phyloP scores from a whole-genome alignment of 2,888 invertebrate genomes.

The Apocheima hispidaria region DNA sequence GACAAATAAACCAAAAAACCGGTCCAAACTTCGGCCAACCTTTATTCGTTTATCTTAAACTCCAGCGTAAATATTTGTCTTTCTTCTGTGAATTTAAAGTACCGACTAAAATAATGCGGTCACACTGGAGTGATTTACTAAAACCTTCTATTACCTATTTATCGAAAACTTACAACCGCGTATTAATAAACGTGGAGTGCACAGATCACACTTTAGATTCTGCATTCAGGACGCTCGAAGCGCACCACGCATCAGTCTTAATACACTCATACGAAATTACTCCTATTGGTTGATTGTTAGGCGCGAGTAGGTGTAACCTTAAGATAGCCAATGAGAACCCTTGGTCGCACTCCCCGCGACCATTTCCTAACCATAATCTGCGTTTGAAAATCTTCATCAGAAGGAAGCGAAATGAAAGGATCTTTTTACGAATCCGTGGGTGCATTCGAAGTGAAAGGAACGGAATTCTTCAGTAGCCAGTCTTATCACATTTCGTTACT shows the following conservation, averaged over 20 bases:
- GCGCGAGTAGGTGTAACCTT: too few relatives aligned
- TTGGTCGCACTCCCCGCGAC: too few relatives aligned
- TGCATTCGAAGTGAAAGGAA: conserved; percentile 24
- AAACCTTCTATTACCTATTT: background rate
- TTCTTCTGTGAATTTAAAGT: conserved; percentile 23
- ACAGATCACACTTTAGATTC: too few relatives aligned
- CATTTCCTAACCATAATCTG: background rate
- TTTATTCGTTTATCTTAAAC: conserved; percentile 29
- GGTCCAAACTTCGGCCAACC: conserved; percentile 26
- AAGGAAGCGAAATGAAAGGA: conserved; percentile 3
- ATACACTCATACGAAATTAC: too few relatives aligned
- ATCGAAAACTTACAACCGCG: background rate
- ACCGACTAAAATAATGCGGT: conserved; percentile 12
- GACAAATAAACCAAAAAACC: conserved; percentile 21
- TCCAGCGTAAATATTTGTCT: conserved; percentile 29
- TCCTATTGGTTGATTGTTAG: too few relatives aligned
- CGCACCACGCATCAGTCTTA: too few relatives aligned
- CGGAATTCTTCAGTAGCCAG: conserved; percentile 13
- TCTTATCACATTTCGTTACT: conserved; percentile 39
- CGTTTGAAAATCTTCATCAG: background rate
- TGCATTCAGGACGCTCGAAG: too few relatives aligned
- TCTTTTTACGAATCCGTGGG: conserved; percentile 12
- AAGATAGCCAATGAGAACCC: too few relatives aligned
- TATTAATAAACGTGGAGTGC: background rate
- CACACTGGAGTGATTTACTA: background rate